phyloP scores from a whole-genome alignment of 1,140 invertebrate species.

The Halictus rubicundus region DNA sequence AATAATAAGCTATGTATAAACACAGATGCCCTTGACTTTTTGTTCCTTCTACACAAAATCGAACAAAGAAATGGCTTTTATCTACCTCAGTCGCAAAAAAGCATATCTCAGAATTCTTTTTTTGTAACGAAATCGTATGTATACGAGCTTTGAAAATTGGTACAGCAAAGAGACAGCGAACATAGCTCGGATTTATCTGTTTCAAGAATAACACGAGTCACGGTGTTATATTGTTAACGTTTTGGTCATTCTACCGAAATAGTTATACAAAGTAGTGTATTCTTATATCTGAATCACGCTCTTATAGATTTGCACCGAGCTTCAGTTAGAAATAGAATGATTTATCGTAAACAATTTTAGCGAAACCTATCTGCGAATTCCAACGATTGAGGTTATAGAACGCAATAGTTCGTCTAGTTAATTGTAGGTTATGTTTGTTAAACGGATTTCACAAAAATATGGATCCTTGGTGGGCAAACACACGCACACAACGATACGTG shows the following conservation, averaged over 20 bases:
- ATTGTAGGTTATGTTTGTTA: conserved; percentile 37
- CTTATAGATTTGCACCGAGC: background rate
- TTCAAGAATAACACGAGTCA: background rate
- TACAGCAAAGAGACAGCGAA: background rate
- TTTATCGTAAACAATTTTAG: background rate
- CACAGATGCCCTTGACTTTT: background rate
- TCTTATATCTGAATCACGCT: background rate
- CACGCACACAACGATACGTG: background rate
- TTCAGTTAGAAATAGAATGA: background rate
- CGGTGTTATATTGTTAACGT: background rate
- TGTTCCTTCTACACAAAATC: background rate
- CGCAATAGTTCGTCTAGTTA: too few species aligned
- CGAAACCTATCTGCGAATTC: background rate
- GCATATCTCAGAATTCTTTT: too few species aligned
- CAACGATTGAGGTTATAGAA: background rate
- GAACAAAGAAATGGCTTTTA: background rate
- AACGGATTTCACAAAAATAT: conserved; percentile 25
- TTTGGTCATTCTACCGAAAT: background rate
- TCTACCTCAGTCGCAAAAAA: background rate
- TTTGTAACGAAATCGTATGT: too few species aligned
- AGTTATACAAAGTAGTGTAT: background rate
- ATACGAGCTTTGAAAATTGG: background rate
- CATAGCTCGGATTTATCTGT: background rate
- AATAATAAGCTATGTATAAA: conserved; percentile 39
- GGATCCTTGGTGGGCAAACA: background rate